A percentile compares a stretch with the other conserved stretches of the same genome.
Evolutionary conservation across 1,140 invertebrate species (phyloP).

Genomic region (Saxidomus purpurata): DNA sequence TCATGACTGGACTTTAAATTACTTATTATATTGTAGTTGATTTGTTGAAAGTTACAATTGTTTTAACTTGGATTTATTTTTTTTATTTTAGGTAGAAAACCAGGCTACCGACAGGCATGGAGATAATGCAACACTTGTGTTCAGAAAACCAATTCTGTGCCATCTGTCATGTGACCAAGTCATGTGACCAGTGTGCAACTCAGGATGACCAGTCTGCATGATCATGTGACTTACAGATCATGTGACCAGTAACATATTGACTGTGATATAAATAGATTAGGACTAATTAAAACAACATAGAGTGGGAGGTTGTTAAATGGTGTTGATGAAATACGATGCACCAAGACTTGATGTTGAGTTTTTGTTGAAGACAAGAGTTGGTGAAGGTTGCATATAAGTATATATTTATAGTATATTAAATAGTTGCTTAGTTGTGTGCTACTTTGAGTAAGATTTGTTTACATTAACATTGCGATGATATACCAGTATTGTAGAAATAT

Average conservation of each 20-base stretch:
- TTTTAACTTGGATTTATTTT: neutral
- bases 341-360: neutral
- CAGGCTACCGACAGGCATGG: conserved; percentile 27
- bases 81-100: conserved; percentile 25
- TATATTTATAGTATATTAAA: neutral
- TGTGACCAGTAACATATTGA: conserved; percentile 12
- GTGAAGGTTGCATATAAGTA: conserved; percentile 1
- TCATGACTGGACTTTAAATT: too few species aligned
- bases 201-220: neutral
- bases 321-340: neutral
- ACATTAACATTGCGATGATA: neutral
- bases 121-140: conserved; percentile 42
- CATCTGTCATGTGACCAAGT: conserved; percentile 40
- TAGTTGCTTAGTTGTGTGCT: conserved; percentile 37
- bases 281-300: neutral
- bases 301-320: neutral
- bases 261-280: conserved; percentile 27
- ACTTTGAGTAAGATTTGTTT: neutral
- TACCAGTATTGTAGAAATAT: conserved; percentile 12
- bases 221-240: conserved; percentile 6
- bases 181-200: conserved; percentile 25
- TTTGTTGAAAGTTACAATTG: neutral
- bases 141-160: conserved; percentile 24
- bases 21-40: too few species aligned
- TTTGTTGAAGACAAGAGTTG: neutral